Percentiles rank a stretch among this genome's conserved stretches.
phyloP scores from a whole-genome alignment of 1,140 invertebrate species.

The Propsilocerus akamusi region DNA sequence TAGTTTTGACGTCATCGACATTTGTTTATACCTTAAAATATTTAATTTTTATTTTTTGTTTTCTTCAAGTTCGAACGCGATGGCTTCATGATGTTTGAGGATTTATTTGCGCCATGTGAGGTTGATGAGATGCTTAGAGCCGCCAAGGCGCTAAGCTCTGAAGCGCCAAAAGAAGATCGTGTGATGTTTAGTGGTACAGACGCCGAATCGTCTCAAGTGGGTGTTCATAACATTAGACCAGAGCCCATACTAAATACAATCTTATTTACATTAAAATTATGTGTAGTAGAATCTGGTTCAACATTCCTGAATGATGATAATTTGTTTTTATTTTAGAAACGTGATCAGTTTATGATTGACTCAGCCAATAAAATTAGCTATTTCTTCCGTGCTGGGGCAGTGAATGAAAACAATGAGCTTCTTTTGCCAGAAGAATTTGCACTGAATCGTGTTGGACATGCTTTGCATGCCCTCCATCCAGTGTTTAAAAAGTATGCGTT shows the following conservation, averaged over 20 bases:
- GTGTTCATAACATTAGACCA: too few relatives aligned
- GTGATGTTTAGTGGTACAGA: too few relatives aligned
- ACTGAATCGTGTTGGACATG: conserved; percentile 82
- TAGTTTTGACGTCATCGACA: too few relatives aligned
- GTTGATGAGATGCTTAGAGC: conserved; percentile 48
- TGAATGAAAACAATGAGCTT: conserved; percentile 54
- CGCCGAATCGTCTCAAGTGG: too few relatives aligned
- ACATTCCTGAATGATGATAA: too few relatives aligned
- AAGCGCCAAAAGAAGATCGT: conserved; percentile 49
- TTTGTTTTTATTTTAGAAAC: conserved; percentile 31
- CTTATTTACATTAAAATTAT: too few relatives aligned
- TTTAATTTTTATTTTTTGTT: too few relatives aligned
- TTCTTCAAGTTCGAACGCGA: conserved; percentile 48
- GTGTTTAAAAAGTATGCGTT: conserved; percentile 69
- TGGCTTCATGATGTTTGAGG: conserved; percentile 67
- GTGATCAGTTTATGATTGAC: conserved; percentile 74
- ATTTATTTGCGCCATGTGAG: conserved; percentile 59
- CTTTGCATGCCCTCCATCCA: conserved; percentile 71
- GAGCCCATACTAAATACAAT: too few relatives aligned
- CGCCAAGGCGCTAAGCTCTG: conserved; percentile 49
- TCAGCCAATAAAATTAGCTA: conserved; percentile 83
- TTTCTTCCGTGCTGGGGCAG: conserved; percentile 78
- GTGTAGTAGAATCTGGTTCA: too few relatives aligned
- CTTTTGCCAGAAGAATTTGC: conserved; percentile 44
- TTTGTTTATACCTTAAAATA: too few relatives aligned